A percentile compares a stretch with the other conserved stretches of the same genome.
Conservation (phyloP, 2,797 vertebrate genomes). For the Labeo calbasu region DNA sequence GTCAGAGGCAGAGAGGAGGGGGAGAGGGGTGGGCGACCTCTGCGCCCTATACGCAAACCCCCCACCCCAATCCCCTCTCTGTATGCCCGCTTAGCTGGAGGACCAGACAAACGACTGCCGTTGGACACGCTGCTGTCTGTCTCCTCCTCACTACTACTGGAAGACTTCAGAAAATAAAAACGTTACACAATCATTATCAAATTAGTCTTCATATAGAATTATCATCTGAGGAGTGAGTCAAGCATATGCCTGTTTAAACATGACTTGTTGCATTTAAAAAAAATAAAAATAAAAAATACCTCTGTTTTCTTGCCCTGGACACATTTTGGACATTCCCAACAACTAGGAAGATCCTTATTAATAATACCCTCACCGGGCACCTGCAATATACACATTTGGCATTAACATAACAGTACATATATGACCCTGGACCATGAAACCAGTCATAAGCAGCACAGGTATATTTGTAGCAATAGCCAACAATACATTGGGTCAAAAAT, state of each 20-base stretch:
- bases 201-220: background rate
- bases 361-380: slow-evolving; percentile 91
- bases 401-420: background rate
- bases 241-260: background rate
- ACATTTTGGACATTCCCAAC: slow-evolving; percentile 98
- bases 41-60: slow-evolving; percentile 52
- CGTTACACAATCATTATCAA: background rate
- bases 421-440: too few species aligned
- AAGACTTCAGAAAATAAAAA: slow-evolving; percentile 67
- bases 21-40: slow-evolving; percentile 52
- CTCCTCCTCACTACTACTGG: slow-evolving; percentile 71
- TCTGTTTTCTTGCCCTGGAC: slow-evolving; percentile 84
- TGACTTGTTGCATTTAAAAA: background rate
- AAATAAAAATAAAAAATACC: slow-evolving; percentile 73
- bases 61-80: slow-evolving; percentile 73
- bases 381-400: slow-evolving; percentile 68
- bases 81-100: slow-evolving; percentile 71
- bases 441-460: too few species aligned
- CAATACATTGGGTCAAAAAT: too few species aligned
- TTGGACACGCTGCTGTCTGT: slow-evolving; percentile 69
- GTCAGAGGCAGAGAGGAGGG: slow-evolving; percentile 53
- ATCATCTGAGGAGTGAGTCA: background rate
- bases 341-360: slow-evolving; percentile 94
- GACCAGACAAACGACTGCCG: slow-evolving; percentile 63
- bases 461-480: too few species aligned